Percentiles rank a stretch among this genome's conserved stretches.
Evolutionary conservation across 2,888 invertebrate genomes (phyloP).

Genomic region (Azorinus chamasolen): DNA sequence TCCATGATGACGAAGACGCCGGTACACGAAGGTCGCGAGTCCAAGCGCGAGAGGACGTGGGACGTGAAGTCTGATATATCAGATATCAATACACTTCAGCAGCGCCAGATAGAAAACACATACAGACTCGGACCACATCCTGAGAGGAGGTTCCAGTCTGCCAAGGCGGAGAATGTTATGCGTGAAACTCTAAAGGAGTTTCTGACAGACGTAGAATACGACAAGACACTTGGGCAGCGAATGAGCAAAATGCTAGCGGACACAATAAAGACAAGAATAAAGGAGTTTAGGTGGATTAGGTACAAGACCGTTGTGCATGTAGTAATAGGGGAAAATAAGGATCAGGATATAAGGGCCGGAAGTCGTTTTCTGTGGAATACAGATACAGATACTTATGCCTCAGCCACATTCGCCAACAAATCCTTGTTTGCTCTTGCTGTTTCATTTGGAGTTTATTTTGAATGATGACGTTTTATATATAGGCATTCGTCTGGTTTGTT

Average conservation of each 20-base stretch:
- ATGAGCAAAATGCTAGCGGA: slow-evolving; percentile 68
- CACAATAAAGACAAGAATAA: slow-evolving; percentile 67
- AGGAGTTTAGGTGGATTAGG: slow-evolving; percentile 68
- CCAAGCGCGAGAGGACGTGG: slow-evolving; percentile 40
- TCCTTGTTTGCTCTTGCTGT: slow-evolving; percentile 71
- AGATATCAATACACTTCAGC: slow-evolving; percentile 15
- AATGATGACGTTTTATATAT: no score
- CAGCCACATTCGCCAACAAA: slow-evolving; percentile 62
- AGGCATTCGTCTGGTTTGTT: no score
- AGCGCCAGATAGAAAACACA: slow-evolving; percentile 64
- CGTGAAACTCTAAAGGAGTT: slow-evolving; percentile 56
- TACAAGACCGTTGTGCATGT: slow-evolving; percentile 74
- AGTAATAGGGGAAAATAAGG: slow-evolving; percentile 68
- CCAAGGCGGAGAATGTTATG: slow-evolving; percentile 64
- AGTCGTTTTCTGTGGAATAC: slow-evolving; percentile 74
- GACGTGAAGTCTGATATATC: slow-evolving; percentile 40
- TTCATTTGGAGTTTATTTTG: slow-evolving; percentile 70
- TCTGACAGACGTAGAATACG: slow-evolving; percentile 65
- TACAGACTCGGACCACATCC: slow-evolving; percentile 63
- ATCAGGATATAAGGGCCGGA: slow-evolving; percentile 69
- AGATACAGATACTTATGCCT: slow-evolving; percentile 69
- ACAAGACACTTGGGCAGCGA: slow-evolving; percentile 59
- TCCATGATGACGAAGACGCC: slow-evolving; percentile 57
- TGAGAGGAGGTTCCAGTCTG: slow-evolving; percentile 57
- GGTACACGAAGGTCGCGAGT: slow-evolving; percentile 40